Evolutionary conservation across 2,113 vertebrate species (phyloP), one percentile per base, ranked within the genome.

Genomic region (Oryzias curvinotus): DNA sequence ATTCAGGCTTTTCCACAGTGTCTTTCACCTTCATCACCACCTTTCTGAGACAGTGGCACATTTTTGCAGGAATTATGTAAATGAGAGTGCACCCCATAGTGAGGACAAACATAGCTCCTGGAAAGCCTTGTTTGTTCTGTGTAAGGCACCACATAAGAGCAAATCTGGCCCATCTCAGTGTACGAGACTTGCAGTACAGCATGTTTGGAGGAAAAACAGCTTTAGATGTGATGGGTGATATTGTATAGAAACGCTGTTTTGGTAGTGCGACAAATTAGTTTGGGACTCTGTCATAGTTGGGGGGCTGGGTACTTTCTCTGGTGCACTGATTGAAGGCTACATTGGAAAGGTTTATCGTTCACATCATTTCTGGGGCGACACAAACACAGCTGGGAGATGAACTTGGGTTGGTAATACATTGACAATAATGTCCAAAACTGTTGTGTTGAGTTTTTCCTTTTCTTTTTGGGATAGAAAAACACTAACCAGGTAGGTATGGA

Each of bases 41-140:
- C 25, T 43, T 66, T 64, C 45, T 36, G 23, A 59, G 42, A 14
- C 30, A 7, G 19, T 44, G 23, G 17, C 52, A 57, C 51, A 64
- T 58, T 73, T 62, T 54, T 56, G 23, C 52, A 66, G 52, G 51
- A 59, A 60, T 66, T 48, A 71, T 77, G 70, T 5, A 81, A 52
- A 73, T 62, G 36, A 36, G 62, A 66, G 56, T 17, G 21, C 28
- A 41, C 42, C 61, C 73, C 26, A 57, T 52, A 44, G 73, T 62
- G 68, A 62, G 61, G 63, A 62, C 57, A 73, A 76, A 72, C 51
- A 65, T 45, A 65, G 78, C 71, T 75, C 55, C 25, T 5, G 14
- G 63, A 71, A 56, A 63, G 41, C 42, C 19, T 50, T 59, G 54
- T 52, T 54, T 68, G 36, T 60, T 28, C 59, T 54, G 45, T 76